Percentiles rank a stretch among this genome's conserved stretches.
These are phyloP conservation scores for Dryadula phaetusa DNA, from an alignment of 2,888 invertebrate species.

Conservation along the genomic window DNA sequence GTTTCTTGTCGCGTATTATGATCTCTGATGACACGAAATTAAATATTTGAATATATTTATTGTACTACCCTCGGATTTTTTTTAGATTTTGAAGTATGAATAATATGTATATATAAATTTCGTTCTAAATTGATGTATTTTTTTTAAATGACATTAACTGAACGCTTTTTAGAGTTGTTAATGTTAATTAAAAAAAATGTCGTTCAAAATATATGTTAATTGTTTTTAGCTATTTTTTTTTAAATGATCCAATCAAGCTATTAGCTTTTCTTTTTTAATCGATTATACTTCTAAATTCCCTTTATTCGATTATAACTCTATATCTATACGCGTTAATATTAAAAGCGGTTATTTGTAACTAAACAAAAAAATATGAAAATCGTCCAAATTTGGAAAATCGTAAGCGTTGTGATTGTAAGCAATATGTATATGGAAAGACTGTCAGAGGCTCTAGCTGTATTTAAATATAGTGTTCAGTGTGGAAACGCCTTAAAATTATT, in stretches of 20 bases:
- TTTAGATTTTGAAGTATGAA: too few relatives aligned
- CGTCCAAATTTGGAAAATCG: slow-evolving; percentile 31
- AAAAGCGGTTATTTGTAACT: not conserved
- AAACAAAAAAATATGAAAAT: slow-evolving; percentile 18
- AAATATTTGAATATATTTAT: slow-evolving; percentile 2
- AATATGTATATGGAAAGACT: slow-evolving; percentile 71
- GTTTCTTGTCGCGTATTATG: slow-evolving; percentile 8
- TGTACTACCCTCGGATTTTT: too few relatives aligned
- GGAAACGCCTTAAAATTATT: slow-evolving; percentile 18
- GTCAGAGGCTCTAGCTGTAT: slow-evolving; percentile 67
- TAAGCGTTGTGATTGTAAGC: slow-evolving; percentile 69
- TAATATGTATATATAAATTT: too few relatives aligned
- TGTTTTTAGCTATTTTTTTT: too few relatives aligned
- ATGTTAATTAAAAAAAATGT: too few relatives aligned
- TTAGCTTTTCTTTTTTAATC: not conserved
- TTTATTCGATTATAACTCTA: slow-evolving; percentile 14
- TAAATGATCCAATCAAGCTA: too few relatives aligned
- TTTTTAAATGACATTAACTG: not conserved
- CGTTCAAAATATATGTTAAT: too few relatives aligned
- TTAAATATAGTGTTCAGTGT: not conserved
- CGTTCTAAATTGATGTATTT: not conserved
- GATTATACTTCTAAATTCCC: not conserved
- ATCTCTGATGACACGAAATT: slow-evolving; percentile 16
- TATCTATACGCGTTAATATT: not conserved
- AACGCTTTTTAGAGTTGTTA: too few relatives aligned